Percentiles rank a stretch among this genome's conserved stretches.
These are phyloP conservation scores for Tiphia femorata DNA, from an alignment of 2,888 invertebrate genomes.

Conservation along the genomic window DNA sequence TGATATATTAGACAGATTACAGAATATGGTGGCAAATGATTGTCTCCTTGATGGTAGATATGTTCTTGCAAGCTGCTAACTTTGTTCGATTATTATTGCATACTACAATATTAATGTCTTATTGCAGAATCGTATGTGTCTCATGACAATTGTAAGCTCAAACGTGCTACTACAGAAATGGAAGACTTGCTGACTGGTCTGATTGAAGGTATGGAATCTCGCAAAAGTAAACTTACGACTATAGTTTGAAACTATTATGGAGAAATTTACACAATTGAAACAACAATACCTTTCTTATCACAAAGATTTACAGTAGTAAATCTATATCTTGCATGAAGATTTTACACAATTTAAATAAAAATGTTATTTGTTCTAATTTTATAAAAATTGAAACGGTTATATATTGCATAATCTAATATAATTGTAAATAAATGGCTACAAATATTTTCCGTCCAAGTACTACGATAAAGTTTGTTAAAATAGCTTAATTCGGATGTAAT, in stretches of 20 bases:
- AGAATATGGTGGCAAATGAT: conserved; percentile 79
- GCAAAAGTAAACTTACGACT: conserved; percentile 62
- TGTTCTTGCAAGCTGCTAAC: too few species aligned
- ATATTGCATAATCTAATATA: too few species aligned
- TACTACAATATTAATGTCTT: background rate
- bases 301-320: conserved; percentile 1
- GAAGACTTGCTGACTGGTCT: conserved; percentile 78
- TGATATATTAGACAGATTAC: conserved; percentile 77
- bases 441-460: conserved; percentile 3
- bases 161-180: conserved; percentile 79
- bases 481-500: too few species aligned
- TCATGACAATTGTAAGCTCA: conserved; percentile 76
- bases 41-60: conserved; percentile 76
- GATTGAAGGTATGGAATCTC: conserved; percentile 76
- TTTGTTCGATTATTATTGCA: background rate
- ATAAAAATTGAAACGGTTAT: too few species aligned
- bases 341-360: too few species aligned
- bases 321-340: too few species aligned
- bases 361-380: too few species aligned
- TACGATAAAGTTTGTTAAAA: background rate
- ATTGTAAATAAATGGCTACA: too few species aligned
- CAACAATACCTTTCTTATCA: conserved; percentile 2
- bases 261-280: background rate
- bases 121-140: conserved; percentile 59
- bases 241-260: conserved; percentile 55